A percentile compares a stretch with the other conserved stretches of the same genome.
phyloP scores from a whole-genome alignment of 2,888 invertebrate species.

The Tetrapedia diversipes region DNA sequence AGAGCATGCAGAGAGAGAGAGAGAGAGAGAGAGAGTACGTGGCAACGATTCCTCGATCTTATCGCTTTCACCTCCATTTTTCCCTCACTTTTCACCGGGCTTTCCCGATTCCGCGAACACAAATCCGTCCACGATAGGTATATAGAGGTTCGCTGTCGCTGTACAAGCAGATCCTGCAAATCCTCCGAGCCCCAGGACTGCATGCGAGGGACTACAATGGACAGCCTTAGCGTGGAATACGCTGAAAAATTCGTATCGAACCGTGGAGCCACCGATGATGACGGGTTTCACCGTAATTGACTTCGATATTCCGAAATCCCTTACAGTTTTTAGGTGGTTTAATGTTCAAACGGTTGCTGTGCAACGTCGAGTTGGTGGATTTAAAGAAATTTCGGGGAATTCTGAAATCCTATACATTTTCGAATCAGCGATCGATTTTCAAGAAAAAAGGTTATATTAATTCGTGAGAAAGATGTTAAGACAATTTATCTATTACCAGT shows the following conservation, averaged over 20 bases:
- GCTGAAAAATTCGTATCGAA: slow-evolving; percentile 36
- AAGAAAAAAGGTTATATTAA: too few relatives aligned
- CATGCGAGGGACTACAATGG: slow-evolving; percentile 49
- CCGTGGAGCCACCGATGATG: neutral
- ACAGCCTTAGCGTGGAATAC: slow-evolving; percentile 25
- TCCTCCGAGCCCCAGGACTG: slow-evolving; percentile 42
- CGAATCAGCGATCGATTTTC: too few relatives aligned
- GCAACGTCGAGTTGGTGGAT: too few relatives aligned
- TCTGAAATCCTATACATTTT: too few relatives aligned
- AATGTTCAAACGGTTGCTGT: too few relatives aligned
- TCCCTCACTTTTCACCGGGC: slow-evolving; percentile 6
- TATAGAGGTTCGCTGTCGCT: slow-evolving; percentile 25
- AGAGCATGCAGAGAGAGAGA: slow-evolving; percentile 24
- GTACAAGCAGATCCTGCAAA: slow-evolving; percentile 55
- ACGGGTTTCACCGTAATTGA: neutral
- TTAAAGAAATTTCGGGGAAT: too few relatives aligned
- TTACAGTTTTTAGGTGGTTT: neutral
- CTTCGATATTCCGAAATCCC: neutral
- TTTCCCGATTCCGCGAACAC: slow-evolving; percentile 21
- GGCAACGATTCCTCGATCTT: slow-evolving; percentile 27
- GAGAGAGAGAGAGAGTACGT: neutral
- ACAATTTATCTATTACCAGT: too few relatives aligned
- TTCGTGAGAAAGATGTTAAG: too few relatives aligned
- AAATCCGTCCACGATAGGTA: slow-evolving; percentile 34
- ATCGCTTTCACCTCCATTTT: slow-evolving; percentile 28